phyloP scores from a whole-genome alignment of 2,797 vertebrate genomes.

The Lagodon rhomboides region DNA sequence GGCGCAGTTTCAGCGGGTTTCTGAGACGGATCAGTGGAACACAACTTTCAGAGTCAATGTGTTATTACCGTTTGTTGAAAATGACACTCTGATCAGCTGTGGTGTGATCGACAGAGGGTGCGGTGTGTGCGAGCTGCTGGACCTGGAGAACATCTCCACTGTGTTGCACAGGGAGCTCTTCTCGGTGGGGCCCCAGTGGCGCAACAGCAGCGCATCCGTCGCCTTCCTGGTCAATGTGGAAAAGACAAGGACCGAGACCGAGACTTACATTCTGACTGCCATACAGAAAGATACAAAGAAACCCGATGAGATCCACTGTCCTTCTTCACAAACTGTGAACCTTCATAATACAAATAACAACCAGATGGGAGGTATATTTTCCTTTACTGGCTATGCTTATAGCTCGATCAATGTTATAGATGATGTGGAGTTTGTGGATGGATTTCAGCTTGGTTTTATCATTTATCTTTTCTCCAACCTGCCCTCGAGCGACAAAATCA shows the following conservation, averaged over 20 bases:
- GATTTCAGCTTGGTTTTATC: conserved; percentile 65
- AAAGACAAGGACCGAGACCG: fast-evolving
- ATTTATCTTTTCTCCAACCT: conserved; percentile 78
- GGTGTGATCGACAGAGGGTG: conserved; percentile 37
- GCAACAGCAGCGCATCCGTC: conserved; percentile 41
- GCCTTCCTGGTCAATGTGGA: conserved; percentile 58
- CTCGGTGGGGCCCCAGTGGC: conserved; percentile 22
- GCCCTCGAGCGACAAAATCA: fast-evolving
- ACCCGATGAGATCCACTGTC: fast-evolving
- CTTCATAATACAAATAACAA: conserved; percentile 22
- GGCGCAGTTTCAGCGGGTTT: not conserved
- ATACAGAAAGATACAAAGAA: fast-evolving
- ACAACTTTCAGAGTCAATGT: conserved; percentile 57
- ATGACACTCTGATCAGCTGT: conserved; percentile 69
- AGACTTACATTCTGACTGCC: conserved; percentile 71
- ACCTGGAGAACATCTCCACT: conserved; percentile 68
- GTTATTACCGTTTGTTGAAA: conserved; percentile 67
- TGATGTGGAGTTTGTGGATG: conserved; percentile 73
- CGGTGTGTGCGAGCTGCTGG: conserved; percentile 79
- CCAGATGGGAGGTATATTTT: conserved; percentile 17
- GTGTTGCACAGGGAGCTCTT: conserved; percentile 20
- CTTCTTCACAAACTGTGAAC: fast-evolving
- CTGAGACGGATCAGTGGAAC: conserved; percentile 12
- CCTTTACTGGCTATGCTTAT: fast-evolving
- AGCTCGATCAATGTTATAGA: fast-evolving